phyloP scores from a whole-genome alignment of 2,888 invertebrate species.

The Mythimna albipuncta region DNA sequence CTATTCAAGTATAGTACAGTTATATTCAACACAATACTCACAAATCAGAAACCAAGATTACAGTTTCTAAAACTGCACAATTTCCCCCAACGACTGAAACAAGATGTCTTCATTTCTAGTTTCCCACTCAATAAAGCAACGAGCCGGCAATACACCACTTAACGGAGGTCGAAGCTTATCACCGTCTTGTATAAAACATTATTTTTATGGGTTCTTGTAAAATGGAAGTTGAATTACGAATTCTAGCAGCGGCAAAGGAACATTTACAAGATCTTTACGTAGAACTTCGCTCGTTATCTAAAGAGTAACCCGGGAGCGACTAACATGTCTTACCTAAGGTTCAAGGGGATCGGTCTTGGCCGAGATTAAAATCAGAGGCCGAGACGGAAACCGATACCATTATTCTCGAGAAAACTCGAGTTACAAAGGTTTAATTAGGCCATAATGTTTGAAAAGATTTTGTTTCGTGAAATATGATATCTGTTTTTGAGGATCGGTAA shows the following conservation, averaged over 20 bases:
- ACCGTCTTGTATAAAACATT: constrained; percentile 61
- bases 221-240: constrained; percentile 72
- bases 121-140: constrained; percentile 30
- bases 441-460: constrained; percentile 24
- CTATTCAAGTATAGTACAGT: too few relatives aligned
- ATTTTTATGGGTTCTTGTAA: constrained; percentile 67
- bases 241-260: constrained; percentile 70
- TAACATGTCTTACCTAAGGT: constrained; percentile 66
- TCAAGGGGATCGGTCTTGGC: constrained; percentile 54
- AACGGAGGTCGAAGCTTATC: constrained; percentile 58
- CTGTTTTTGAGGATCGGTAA: background rate
- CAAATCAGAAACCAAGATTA: background rate
- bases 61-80: background rate
- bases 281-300: constrained; percentile 74
- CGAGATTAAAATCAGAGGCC: constrained; percentile 56
- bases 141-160: constrained; percentile 45
- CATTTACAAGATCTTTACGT: constrained; percentile 74
- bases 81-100: background rate
- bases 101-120: background rate
- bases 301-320: constrained; percentile 67
- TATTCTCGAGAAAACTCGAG: constrained; percentile 49
- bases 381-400: constrained; percentile 52
- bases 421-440: constrained; percentile 50
- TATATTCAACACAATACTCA: background rate
- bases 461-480: background rate